Evolutionary conservation across 2,113 vertebrate genomes (phyloP), one percentile per base, ranked within the genome.

Genomic region (Sciurus niger): DNA sequence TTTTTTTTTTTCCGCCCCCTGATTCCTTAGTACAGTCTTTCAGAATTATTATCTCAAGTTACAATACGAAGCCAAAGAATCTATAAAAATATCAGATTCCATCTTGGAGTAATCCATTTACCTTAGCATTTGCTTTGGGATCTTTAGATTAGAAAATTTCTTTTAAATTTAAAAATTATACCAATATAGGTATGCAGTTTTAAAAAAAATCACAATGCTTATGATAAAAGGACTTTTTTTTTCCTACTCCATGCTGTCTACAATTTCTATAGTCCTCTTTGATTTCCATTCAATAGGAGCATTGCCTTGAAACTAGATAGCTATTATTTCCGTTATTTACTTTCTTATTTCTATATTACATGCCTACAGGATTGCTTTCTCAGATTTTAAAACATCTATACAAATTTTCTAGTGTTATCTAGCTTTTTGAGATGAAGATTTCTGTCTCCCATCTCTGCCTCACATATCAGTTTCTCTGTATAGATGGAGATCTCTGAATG

Each of bases 41-140:
- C 51, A 83, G 83, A 65, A 67, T 92, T 72, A 58, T 74, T 79
- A 43, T 79, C 55, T 93, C 58, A 87, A 55, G 12, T 92, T 84
- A 63, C 65, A 94, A 94, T 74, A 25, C 37, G 67, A 74, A 94
- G 63, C 34, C 51, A 43, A 60, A 28, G 37, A 87, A 28, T 37
- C 8, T 93, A 28, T 16, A 55, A 73, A 72, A 91, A n/a, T 85
- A 34, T 63, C 43, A n/a, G 77, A 63, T 82, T 76, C 32, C 80
- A 94, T 0, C 12, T 51, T 76, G 51, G 18, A 72, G 30, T 79
- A 32, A 84, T 32, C 24, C 32, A 85, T 12, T 25, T 34, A 77
- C 58, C 82, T 87, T 84, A 16, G 37, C 8, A 86, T 77, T 92
- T 86, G 48, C 16, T 93, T 77, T 80, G 46, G 25, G 34, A 93